A percentile compares a stretch with the other conserved stretches of the same genome.
Evolutionary conservation across 2,888 invertebrate species (phyloP).

Genomic region (Lithophane socia): DNA sequence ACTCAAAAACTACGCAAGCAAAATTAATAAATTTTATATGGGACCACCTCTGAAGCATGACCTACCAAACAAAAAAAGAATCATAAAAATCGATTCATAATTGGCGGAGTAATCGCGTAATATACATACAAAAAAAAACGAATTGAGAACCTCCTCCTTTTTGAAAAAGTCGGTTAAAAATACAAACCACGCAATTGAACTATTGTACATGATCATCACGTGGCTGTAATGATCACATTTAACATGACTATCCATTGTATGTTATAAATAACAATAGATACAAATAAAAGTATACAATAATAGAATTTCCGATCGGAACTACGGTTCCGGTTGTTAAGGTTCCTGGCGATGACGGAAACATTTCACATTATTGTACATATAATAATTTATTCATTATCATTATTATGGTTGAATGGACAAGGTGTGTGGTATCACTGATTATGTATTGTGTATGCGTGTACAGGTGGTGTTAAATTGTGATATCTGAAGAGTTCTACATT

Average conservation of each 20-base stretch:
- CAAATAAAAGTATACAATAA: slow-evolving; percentile 35
- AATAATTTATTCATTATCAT: slow-evolving; percentile 38
- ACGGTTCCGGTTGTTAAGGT: slow-evolving; percentile 60
- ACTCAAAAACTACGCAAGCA: too few species aligned
- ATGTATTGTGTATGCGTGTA: not conserved
- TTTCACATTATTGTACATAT: slow-evolving; percentile 18
- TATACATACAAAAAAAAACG: too few species aligned
- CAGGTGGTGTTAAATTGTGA: not conserved
- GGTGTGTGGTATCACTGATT: not conserved
- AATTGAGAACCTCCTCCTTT: too few species aligned
- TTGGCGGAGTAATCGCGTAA: too few species aligned
- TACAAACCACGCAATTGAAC: not conserved
- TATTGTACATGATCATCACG: slow-evolving; percentile 21
- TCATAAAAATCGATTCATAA: too few species aligned
- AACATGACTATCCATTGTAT: slow-evolving; percentile 31
- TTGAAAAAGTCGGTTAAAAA: too few species aligned
- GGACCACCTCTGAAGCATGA: too few species aligned
- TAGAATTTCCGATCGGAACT: slow-evolving; percentile 44
- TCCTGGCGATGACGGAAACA: slow-evolving; percentile 56
- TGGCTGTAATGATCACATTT: slow-evolving; percentile 12
- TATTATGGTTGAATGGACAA: slow-evolving; percentile 35
- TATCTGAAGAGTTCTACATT: not conserved
- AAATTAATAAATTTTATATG: too few species aligned
- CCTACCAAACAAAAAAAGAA: too few species aligned
- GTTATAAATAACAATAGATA: slow-evolving; percentile 45